A percentile compares a stretch with the other conserved stretches of the same genome.
Evolutionary conservation across 2,888 invertebrate genomes (phyloP).

Genomic region (Ellobium chinense): DNA sequence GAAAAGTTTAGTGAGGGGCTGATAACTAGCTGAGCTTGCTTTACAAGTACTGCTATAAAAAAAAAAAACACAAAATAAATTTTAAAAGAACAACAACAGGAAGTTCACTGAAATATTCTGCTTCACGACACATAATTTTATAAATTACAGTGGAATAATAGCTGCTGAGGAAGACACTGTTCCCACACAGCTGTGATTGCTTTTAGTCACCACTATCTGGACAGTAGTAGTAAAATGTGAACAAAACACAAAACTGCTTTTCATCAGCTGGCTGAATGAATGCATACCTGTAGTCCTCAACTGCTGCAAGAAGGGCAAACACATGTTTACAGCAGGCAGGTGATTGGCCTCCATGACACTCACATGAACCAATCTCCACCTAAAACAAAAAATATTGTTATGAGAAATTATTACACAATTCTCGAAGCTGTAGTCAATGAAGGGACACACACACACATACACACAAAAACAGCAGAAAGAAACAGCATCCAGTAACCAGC

Average conservation of each 20-base stretch:
- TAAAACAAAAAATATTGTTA: neutral
- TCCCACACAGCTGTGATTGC: too few relatives aligned
- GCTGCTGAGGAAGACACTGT: too few relatives aligned
- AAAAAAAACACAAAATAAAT: too few relatives aligned
- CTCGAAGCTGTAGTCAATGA: neutral
- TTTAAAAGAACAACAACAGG: too few relatives aligned
- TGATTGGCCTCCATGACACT: neutral
- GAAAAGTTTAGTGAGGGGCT: neutral
- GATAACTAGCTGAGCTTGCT: neutral
- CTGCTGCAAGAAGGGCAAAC: neutral
- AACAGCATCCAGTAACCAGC: neutral
- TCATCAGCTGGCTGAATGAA: neutral
- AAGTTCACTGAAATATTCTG: too few relatives aligned
- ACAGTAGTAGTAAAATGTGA: too few relatives aligned
- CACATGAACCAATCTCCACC: neutral
- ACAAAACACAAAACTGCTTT: neutral
- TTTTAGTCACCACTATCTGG: too few relatives aligned
- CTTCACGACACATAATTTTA: too few relatives aligned
- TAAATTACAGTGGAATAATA: too few relatives aligned
- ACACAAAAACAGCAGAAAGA: neutral
- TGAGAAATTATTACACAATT: neutral
- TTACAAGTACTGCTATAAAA: neutral
- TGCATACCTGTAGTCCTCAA: neutral
- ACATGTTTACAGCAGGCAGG: neutral
- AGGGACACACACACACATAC: neutral